Conservation (phyloP, 64 coral and sea anemone genomes). For the Pachyseris speciosa region DNA sequence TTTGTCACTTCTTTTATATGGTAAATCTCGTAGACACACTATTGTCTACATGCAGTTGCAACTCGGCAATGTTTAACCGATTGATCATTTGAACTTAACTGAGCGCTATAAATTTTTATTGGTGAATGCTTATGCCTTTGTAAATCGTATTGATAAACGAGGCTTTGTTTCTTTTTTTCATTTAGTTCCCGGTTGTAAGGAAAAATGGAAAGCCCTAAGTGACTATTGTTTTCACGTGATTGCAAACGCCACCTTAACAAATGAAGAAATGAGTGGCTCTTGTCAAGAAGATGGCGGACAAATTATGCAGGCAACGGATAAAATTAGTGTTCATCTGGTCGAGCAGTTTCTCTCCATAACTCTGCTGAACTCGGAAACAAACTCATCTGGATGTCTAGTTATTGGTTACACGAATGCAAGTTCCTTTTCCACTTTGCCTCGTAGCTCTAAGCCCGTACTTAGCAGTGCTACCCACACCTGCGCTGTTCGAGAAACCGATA, state of each 20-base stretch:
- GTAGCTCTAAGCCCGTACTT: background rate
- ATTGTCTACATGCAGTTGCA: too few relatives aligned
- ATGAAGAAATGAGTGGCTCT: background rate
- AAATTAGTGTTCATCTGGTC: background rate
- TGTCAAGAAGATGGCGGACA: background rate
- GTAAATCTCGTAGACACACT: too few relatives aligned
- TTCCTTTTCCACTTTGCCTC: conserved; percentile 6
- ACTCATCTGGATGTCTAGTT: background rate
- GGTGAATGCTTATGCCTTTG: too few relatives aligned
- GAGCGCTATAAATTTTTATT: too few relatives aligned
- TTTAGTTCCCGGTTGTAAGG: conserved; percentile 13
- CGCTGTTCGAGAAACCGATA: conserved; percentile 8
- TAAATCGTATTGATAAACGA: too few relatives aligned
- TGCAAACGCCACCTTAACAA: background rate
- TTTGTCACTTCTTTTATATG: too few relatives aligned
- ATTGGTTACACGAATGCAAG: background rate
- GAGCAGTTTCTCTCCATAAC: conserved; percentile 5
- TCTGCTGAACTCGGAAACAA: background rate
- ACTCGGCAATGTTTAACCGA: too few relatives aligned
- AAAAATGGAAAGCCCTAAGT: conserved; percentile 7
- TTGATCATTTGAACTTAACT: too few relatives aligned
- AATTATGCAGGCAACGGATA: background rate
- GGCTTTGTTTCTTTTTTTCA: background rate
- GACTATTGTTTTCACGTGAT: background rate
- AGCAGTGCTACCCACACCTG: background rate